Evolutionary conservation across 2,113 vertebrate genomes (phyloP), one percentile per base, ranked within the genome.

Genomic region (Macaca fascicularis): DNA sequence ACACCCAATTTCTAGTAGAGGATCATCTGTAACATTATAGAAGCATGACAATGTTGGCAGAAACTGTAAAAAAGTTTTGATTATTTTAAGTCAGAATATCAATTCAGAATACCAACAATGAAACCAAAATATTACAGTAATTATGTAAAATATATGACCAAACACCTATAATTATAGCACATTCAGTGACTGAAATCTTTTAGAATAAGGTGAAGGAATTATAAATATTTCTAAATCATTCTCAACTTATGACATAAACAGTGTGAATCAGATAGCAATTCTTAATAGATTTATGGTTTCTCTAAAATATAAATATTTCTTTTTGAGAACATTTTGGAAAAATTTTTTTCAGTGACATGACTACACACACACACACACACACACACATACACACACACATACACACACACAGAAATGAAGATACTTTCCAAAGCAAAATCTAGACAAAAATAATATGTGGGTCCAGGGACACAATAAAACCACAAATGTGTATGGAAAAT

Each of bases 221-320:
- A 82, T 45, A 83, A 81, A 69, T 89, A 76, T 67, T 87, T 78
- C 19, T 88, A 84, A 70, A 38, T 52, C 27, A 52, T 69, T 94
- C 25, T 67, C 23, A 93, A 80, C 5, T 25, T 9, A 3, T 80
- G 32, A 78, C 17, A 67, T 35, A 91, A 94, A 38, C 14, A 81
- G n/a, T 69, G 11, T 43, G 85, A 92, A 94, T 52, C 10, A 74
- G 13, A 90, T 59, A 70, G 82, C 40, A 86, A 86, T 90, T 94
- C 90, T 48, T 57, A 25, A 38, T 13, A 81, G n/a, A 86, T 50
- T 89, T 85, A 45, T 19, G 8, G 27, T 89, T 91, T 91, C 32
- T 88, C 20, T 22, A 83, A 50, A 74, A 86, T 55, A 82, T 70
- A 97, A 82, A 72, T 84, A 45, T 86, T 88, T 83, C 64, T 80